Evolutionary conservation across 2,888 invertebrate genomes (phyloP), one percentile per base, ranked within the genome.

Genomic region (Prionchulus punctatus): DNA sequence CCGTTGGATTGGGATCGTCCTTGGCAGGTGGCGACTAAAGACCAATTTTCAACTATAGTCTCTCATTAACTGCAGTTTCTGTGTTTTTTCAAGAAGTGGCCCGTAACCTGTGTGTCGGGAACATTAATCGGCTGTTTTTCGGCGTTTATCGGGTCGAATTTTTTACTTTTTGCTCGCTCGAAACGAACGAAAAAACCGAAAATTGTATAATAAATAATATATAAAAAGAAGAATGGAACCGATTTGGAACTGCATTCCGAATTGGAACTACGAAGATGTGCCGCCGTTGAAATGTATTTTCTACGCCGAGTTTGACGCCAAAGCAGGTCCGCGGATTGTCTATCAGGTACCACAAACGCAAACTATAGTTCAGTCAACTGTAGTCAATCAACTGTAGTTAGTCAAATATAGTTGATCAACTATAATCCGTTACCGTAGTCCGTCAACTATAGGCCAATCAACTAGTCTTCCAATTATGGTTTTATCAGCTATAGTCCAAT

Each of bases 1-100:
- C 89, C 90, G 0, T 74, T 90, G 31, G 90, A 90, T 70, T 90
- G 90, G 90, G 85, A 88, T 71, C 78, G 82, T 51, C 83, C 85
- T 0, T 90, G 88, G 86, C 89, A 89, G 76, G 79, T 74, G 30
- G 42, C 57, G n/a, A n/a, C n/a, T n/a, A n/a, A n/a, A 43, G 57
- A 30, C 27, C 4, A 21, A 26, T 57, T 57, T 56, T 57, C 7
- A 43, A 21, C 4, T 36, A 31, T 30, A 30, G 26, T n/a, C 21
- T 53, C 15, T 31, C 30, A 21, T 59, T 31, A 21, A 3, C 21
- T 42, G 36, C 28, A 30, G 12, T 27, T 57, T 30, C 7, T 27
- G 25, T 60, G 12, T 36, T 53, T 4, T 12, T 43, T 60, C 31
- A 28, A 61, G 60, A 49, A 58, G 58, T 61, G 60, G 59, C 61